Conservation (phyloP, 2,797 vertebrate species). For the Cacajao melanocephalus region DNA sequence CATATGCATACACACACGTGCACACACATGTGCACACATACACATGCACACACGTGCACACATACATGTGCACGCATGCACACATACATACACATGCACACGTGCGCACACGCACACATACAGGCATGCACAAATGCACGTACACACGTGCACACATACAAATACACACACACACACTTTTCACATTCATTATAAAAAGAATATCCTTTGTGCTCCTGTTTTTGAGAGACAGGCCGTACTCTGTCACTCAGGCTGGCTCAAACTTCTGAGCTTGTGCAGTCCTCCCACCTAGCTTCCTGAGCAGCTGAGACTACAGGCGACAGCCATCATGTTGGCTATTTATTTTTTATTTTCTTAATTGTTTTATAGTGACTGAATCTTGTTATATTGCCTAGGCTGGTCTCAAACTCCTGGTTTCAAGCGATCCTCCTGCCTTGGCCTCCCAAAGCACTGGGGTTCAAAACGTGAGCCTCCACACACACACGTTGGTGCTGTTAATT, state of each 20-base stretch:
- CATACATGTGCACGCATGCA: not conserved
- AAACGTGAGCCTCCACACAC: not conserved
- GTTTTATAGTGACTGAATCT: not conserved
- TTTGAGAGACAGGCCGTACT: not conserved
- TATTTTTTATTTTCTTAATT: not conserved
- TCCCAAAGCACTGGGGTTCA: not conserved
- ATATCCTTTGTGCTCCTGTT: not conserved
- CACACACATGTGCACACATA: too few species aligned
- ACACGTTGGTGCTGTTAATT: not conserved
- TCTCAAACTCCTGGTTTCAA: not conserved
- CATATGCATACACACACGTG: not conserved
- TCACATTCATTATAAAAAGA: not conserved
- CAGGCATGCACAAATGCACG: too few species aligned
- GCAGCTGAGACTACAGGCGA: not conserved
- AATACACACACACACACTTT: not conserved
- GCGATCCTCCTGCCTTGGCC: not conserved
- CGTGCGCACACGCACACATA: not conserved
- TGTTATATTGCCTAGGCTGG: not conserved
- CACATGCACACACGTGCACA: not conserved
- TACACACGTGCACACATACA: too few species aligned
- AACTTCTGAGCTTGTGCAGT: not conserved
- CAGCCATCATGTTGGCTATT: not conserved
- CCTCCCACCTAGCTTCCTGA: not conserved
- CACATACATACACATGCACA: too few species aligned
- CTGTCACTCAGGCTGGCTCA: not conserved